Conservation (phyloP, 2,113 vertebrate genomes). For the Candoia aspera region DNA sequence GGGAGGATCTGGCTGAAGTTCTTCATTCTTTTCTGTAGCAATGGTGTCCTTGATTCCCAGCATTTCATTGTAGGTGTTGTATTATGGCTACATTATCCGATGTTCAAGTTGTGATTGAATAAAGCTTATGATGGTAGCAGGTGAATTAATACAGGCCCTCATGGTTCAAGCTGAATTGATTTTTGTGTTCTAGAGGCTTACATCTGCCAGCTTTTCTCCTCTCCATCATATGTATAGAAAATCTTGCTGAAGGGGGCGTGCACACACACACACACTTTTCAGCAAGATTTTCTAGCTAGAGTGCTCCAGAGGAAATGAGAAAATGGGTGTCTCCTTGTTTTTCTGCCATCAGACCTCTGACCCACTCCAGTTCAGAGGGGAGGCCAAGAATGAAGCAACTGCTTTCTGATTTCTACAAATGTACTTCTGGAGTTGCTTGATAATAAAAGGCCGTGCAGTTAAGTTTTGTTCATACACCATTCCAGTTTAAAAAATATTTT, state of each 20-base stretch:
- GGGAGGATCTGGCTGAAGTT: background rate
- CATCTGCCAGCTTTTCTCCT: background rate
- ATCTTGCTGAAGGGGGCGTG: no score
- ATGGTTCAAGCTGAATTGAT: background rate
- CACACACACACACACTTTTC: background rate
- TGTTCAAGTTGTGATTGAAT: background rate
- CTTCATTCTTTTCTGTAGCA: background rate
- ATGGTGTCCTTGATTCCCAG: no score
- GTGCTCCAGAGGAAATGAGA: background rate
- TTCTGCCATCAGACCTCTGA: background rate
- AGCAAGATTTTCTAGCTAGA: background rate
- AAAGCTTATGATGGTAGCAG: background rate
- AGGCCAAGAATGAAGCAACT: background rate
- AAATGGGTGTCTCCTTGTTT: slow-evolving; percentile 10
- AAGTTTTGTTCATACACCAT: background rate
- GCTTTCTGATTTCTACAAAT: background rate
- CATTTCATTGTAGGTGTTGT: background rate
- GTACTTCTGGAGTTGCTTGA: background rate
- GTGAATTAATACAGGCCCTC: background rate
- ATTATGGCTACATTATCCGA: background rate
- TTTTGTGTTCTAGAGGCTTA: background rate
- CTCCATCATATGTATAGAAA: no score
- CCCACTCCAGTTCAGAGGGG: background rate
- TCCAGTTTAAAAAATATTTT: background rate
- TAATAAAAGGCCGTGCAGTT: background rate